Percentiles rank a stretch among this genome's conserved stretches.
phyloP scores from a whole-genome alignment of 2,113 vertebrate genomes.

The Cyphomyrus discorhynchus region DNA sequence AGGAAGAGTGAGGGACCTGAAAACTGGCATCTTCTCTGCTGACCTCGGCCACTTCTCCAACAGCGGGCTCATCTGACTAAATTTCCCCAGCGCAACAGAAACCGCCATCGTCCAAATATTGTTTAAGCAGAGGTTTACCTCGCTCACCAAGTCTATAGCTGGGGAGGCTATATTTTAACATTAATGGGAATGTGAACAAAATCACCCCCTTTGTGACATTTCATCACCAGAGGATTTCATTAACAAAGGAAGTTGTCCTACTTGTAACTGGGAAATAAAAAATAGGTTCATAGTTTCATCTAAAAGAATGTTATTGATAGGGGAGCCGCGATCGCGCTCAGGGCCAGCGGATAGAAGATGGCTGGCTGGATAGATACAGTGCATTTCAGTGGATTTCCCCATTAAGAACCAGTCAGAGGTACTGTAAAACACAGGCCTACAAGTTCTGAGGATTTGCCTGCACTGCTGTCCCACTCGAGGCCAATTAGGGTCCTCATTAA shows the following conservation, averaged over 20 bases:
- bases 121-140: neutral
- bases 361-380: neutral
- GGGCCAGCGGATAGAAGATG: neutral
- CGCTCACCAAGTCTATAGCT: neutral
- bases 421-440: neutral
- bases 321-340: neutral
- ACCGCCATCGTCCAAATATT: neutral
- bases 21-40: neutral
- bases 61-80: neutral
- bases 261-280: neutral
- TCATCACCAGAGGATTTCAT: neutral
- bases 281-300: neutral
- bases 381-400: neutral
- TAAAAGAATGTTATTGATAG: neutral
- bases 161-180: neutral
- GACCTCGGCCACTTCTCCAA: neutral
- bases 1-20: neutral
- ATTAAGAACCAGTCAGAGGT: neutral
- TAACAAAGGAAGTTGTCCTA: neutral
- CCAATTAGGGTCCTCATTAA: neutral
- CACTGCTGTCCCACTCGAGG: neutral
- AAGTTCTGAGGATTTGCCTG: neutral
- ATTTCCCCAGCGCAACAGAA: neutral
- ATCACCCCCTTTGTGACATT: neutral
- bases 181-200: neutral